Percentiles rank a stretch among this genome's conserved stretches.
Conservation (phyloP, 2,113 vertebrate genomes). For the Uria lomvia region DNA sequence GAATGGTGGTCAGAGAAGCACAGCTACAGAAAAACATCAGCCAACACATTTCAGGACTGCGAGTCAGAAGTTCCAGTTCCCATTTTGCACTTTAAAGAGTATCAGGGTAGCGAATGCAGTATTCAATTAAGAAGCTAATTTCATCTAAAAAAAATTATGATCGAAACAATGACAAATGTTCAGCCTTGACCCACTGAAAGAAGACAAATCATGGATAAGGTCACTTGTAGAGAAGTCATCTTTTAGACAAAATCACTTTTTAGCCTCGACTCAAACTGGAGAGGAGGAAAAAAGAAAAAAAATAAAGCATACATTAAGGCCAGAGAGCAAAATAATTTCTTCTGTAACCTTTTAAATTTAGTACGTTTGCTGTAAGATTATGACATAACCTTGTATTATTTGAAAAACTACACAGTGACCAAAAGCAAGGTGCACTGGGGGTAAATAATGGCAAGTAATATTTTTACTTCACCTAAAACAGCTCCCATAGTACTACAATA, state of each 20-base stretch:
- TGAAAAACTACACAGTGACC: background rate
- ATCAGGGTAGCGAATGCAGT: background rate
- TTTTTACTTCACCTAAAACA: background rate
- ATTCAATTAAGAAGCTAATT: background rate
- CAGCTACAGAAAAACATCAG: background rate
- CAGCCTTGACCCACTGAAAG: background rate
- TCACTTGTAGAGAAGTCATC: background rate
- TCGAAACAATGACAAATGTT: background rate
- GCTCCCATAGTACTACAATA: background rate
- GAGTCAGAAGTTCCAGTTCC: background rate
- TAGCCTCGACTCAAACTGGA: background rate
- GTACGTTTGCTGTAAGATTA: background rate
- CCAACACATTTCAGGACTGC: background rate
- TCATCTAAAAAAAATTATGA: background rate
- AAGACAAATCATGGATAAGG: background rate
- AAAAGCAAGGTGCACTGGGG: background rate
- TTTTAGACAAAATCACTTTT: background rate
- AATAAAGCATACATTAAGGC: background rate
- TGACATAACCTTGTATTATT: background rate
- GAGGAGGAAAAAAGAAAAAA: fast-evolving
- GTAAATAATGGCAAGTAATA: background rate
- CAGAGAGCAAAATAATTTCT: background rate
- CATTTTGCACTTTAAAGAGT: background rate
- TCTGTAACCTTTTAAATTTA: background rate
- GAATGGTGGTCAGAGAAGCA: background rate